Evolutionary conservation across 23 tunicate genomes (phyloP), one percentile per base, ranked within the genome.

Genomic region (Aplidium turbinatum): DNA sequence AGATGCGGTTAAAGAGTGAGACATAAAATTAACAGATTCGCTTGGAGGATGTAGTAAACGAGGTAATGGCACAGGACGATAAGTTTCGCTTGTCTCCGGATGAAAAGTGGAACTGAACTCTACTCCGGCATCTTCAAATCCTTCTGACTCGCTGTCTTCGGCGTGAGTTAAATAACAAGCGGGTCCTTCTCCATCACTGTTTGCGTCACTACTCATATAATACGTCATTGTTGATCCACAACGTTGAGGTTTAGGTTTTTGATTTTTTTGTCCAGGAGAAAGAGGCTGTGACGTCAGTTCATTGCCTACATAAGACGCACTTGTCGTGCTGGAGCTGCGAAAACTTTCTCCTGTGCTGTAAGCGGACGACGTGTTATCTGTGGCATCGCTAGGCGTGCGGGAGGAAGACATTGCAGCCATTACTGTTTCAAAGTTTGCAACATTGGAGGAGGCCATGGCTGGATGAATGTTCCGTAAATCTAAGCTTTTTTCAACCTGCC

Each of bases 111-210:
- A 21, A 3, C 72, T 35, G 24, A 65, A 65, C 23, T 65, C 72
- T 7, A 35, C 24, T 26, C 23, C 25, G 19, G 72, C 72, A 21
- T 65, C 76, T 70, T 70, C 62, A 26, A 47, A 47, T 29, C 76
- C 60, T 28, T 70, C 58, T 13, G 60, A 47, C 26, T 47, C 58
- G 38, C 35, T 50, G 22, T 67, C 83, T 33, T 80, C 77, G 52
- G 24, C 64, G 45, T 80, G 85, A 24, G 77, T 80, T 23, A 80
- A 33, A 60, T 80, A 80, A 69, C 85, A 80, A 28, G 85, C 85
- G 11, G 77, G 85, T 9, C 62, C 77, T 54, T 80, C 85, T 19
- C 45, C 77, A 46, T 80, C 85, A 54, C 85, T 80, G 57, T 80
- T 80, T 4, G 77, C 85, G 27, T 80, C 85, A 47, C 85, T 80